Conservation (phyloP, 2,113 vertebrate species). For the Dinomys branickii region DNA sequence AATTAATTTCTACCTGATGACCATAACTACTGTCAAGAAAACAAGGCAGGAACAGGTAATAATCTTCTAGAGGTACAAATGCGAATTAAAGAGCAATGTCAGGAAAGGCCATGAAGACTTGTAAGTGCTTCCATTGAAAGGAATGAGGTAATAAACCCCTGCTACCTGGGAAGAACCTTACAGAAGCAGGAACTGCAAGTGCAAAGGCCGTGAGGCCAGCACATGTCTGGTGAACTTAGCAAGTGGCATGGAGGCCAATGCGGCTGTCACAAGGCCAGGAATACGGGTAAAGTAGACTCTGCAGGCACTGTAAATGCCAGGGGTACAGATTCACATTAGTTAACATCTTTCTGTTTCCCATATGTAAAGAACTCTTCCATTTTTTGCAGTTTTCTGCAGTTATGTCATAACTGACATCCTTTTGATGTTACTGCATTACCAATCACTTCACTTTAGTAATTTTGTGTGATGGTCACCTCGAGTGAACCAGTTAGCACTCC, state of each 20-base stretch:
- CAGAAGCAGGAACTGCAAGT: neutral
- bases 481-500: accelerated
- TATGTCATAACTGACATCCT: neutral
- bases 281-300: too few species aligned
- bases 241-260: neutral
- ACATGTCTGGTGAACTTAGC: neutral
- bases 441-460: neutral
- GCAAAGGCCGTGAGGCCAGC: neutral
- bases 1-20: neutral
- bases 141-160: neutral
- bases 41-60: neutral
- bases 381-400: neutral
- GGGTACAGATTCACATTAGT: neutral
- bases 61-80: neutral
- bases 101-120: neutral
- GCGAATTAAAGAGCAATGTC: neutral
- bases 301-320: neutral
- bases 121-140: neutral
- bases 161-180: neutral
- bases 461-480: neutral
- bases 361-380: neutral
- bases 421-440: neutral
- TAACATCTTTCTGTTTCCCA: neutral
- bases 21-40: neutral
- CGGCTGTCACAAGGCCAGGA: neutral